phyloP scores from a whole-genome alignment of 2,797 vertebrate genomes.

The Setipinna tenuifilis region DNA sequence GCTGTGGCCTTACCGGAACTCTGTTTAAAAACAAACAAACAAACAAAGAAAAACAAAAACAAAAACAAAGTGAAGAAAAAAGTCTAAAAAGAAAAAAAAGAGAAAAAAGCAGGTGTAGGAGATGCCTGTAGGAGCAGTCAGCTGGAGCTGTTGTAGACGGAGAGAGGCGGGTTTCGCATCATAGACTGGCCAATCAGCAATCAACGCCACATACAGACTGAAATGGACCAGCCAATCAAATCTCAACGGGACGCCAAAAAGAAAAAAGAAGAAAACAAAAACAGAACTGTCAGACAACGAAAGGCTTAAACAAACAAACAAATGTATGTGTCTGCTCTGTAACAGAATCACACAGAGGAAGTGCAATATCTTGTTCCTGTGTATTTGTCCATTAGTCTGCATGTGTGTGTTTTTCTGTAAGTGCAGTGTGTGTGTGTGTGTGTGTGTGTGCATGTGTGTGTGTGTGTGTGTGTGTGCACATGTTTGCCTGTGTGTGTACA shows the following conservation, averaged over 20 bases:
- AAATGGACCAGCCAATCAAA: conserved; percentile 21
- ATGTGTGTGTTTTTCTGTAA: conserved; percentile 23
- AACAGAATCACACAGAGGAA: conserved; percentile 26
- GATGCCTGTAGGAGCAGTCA: conserved; percentile 2
- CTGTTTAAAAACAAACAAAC: conserved; percentile 48
- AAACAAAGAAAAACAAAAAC: background rate
- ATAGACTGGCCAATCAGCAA: conserved; percentile 40
- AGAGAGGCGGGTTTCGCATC: conserved; percentile 26
- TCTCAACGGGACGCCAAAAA: background rate
- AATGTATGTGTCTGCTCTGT: conserved; percentile 52
- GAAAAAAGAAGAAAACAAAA: too few relatives aligned
- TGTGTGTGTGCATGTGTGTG: conserved; percentile 12
- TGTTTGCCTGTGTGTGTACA: conserved; percentile 16
- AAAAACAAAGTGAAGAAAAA: conserved; percentile 46
- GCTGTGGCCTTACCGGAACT: conserved; percentile 77
- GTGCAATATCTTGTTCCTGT: conserved; percentile 46
- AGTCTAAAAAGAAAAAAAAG: background rate
- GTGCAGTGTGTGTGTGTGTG: background rate
- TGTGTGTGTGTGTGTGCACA: conserved; percentile 57
- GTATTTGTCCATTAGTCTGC: conserved; percentile 39
- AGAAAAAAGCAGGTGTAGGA: conserved; percentile 2
- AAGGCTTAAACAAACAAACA: conserved; percentile 53
- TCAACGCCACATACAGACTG: conserved; percentile 31
- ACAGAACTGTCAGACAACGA: background rate
- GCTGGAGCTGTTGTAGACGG: conserved; percentile 31